These are phyloP conservation scores for Pimephales promelas DNA, from an alignment of 2,113 vertebrate genomes.

Conservation along the genomic window DNA sequence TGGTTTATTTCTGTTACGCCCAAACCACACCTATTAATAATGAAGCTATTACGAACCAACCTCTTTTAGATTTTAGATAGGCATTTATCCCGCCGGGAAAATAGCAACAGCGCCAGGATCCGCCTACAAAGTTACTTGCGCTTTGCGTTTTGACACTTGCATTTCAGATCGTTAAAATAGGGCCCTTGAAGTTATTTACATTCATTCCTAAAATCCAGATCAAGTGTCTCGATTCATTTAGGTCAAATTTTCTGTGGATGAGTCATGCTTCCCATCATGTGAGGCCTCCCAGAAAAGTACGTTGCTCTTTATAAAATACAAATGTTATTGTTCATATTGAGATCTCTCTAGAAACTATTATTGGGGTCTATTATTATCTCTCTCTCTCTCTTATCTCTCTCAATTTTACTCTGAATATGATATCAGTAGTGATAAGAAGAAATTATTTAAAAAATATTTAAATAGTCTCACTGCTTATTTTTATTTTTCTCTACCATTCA, in stretches of 20 bases:
- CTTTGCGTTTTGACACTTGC: too few relatives aligned
- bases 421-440: not conserved
- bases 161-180: too few relatives aligned
- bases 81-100: too few relatives aligned
- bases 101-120: too few relatives aligned
- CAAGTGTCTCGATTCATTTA: not conserved
- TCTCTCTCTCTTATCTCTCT: not conserved
- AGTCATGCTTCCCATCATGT: not conserved
- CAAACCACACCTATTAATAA: too few relatives aligned
- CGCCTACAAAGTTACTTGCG: too few relatives aligned
- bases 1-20: too few relatives aligned
- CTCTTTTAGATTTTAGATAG: too few relatives aligned
- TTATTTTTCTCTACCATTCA: not conserved
- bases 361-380: not conserved
- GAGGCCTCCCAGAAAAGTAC: not conserved
- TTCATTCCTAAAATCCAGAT: constrained; percentile 11
- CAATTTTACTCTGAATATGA: not conserved
- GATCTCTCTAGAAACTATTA: too few relatives aligned
- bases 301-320: not conserved
- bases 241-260: not conserved
- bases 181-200: not conserved
- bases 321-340: too few relatives aligned
- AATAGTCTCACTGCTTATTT: not conserved
- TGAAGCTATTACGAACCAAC: too few relatives aligned
- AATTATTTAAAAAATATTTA: not conserved